Base-by-base conservation (phyloP, 2,888 invertebrate species). In the Agonum fuliginosum region DNA sequence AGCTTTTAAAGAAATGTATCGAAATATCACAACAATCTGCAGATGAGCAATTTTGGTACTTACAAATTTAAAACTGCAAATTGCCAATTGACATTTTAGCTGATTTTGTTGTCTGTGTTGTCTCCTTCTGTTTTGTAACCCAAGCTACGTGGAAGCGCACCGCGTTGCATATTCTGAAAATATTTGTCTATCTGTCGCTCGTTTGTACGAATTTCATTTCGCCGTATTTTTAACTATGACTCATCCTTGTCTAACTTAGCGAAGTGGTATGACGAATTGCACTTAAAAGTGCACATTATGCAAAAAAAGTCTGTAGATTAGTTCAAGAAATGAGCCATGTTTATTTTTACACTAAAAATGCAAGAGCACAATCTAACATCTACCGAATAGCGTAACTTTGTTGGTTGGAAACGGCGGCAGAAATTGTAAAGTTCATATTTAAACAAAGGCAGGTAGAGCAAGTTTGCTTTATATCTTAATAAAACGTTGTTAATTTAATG, bases 401-500 rank as follows among this genome's bases (percentile, higher is more conserved):
- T 48, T 62, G 58, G 17, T 27, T 62, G 58, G 17, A 62, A 62
- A 27, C 58, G 58, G 12, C 30, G 58, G 34, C 20, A 14, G 30
- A 30, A 62, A 62, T 62, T 62, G 30, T 17, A 62, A 62, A 62
- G 30, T 62, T 62, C 30, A 62, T 62, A 62, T 62, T 62, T 62
- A 30, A 62, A 62, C 58, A 62, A 62, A 62, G 10, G 58, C 58
- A 62, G 58, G 58, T 62, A 62, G 58, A 54, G 48, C 19, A 17
- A 62, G 58, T 62, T 30, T 62, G 27, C 58, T 62, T 62, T 62
- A 62, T 62, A 34, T 62, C 58, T 62, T 62, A 62, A 62, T 62
- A 62, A 62, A 62, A 62, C 58, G 58, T 62, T 62, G 58, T 62
- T 62, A 62, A 62, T 62, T 62, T 62, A 62, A 62, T 62, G 58